These are phyloP conservation scores for Drosophila sturtevanti DNA, from an alignment of 1,140 invertebrate species.

Conservation along the genomic window DNA sequence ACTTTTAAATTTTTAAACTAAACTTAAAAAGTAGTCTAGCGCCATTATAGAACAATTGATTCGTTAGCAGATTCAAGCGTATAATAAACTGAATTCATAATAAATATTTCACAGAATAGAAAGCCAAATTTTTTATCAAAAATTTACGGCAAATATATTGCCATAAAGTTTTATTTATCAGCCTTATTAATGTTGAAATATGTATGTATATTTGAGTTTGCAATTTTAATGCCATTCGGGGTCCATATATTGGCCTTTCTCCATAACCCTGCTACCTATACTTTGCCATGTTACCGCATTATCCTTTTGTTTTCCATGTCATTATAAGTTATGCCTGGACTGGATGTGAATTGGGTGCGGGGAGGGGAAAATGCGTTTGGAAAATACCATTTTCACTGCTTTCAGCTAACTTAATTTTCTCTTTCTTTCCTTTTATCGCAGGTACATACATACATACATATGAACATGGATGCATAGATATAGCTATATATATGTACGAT, in stretches of 20 bases:
- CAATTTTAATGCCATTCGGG: too few relatives aligned
- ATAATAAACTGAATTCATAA: too few relatives aligned
- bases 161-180: background rate
- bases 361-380: background rate
- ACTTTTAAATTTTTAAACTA: too few relatives aligned
- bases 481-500: slow-evolving; percentile 17
- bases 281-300: background rate
- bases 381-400: slow-evolving; percentile 6
- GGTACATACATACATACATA: slow-evolving; percentile 30
- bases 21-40: too few relatives aligned
- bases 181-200: background rate
- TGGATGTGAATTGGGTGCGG: background rate
- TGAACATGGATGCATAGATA: slow-evolving; percentile 25
- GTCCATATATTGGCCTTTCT: background rate
- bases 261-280: background rate
- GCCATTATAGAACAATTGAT: too few relatives aligned
- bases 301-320: slow-evolving; percentile 4
- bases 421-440: background rate
- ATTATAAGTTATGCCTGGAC: slow-evolving; percentile 4
- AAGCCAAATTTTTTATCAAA: background rate
- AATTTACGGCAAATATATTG: background rate
- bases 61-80: too few relatives aligned
- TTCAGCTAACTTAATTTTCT: slow-evolving; percentile 1
- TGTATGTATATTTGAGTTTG: slow-evolving; percentile 9
- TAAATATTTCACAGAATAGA: background rate